Base-by-base conservation (phyloP, 2,113 vertebrate genomes). In the Arothron firmamentum region DNA sequence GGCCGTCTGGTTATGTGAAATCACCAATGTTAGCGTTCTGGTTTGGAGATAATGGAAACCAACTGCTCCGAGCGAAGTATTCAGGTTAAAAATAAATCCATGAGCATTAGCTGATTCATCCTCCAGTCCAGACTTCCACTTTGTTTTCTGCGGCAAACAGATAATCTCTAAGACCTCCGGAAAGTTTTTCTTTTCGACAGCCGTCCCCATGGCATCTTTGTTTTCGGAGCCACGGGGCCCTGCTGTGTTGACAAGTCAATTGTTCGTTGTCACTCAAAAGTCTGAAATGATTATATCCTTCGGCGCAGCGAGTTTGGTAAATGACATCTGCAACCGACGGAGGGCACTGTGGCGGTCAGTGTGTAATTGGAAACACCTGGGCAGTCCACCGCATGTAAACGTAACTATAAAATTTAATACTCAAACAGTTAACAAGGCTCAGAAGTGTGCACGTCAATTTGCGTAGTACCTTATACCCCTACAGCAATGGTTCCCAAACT, bases 101-200 rank as follows among this genome's bases (percentile, higher is more conserved):
- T n/a, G n/a, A 49, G n/a, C 8, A 49, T 75, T 52, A 52, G 52
- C 65, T 25, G 31, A 56, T 67, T 68, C 83, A 63, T 61, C 52
- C 74, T 76, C 74, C 70, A 71, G 72, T 70, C 81, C 68, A 55
- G 52, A 64, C 79, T 79, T 87, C 85, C 68, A 78, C 55, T 79
- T 69, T 67, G 58, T 70, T 78, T 71, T 72, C 74, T 69, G 69
- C 80, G 70, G 77, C 62, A 41, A 1, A 41, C 63, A 57, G 72
- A 81, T 83, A 82, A 83, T 78, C 76, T 67, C 41, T 54, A 58
- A 25, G 52, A 72, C 75, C 78, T 83, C 50, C 60, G 64, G 75
- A 55, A 55, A 62, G 62, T 55, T 62, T 50, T 65, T 69, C 59
- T 56, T 60, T 47, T 54, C 12, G 38, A 64, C 42, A 52, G 71